Conservation (phyloP, 2,888 invertebrate genomes). For the Brachyopa scutellaris region DNA sequence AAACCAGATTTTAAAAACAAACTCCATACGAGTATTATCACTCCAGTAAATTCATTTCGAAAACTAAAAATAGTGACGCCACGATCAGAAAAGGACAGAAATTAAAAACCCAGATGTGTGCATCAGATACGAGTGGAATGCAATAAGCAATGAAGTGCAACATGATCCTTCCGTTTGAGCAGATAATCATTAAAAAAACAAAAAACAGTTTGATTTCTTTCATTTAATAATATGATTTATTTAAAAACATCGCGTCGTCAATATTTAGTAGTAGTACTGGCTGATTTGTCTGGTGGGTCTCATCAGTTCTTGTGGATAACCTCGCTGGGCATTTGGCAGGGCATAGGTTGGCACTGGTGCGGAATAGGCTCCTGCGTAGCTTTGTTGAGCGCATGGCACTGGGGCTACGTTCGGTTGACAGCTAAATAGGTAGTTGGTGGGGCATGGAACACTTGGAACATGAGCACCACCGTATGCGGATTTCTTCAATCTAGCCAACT, state of each 20-base stretch:
- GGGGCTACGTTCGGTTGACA: conserved; percentile 77
- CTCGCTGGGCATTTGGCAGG: conserved; percentile 73
- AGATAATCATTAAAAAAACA: no score
- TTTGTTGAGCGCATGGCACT: conserved; percentile 76
- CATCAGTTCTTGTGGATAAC: conserved; percentile 75
- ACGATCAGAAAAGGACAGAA: neutral
- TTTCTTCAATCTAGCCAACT: conserved; percentile 75
- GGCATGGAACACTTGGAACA: conserved; percentile 75
- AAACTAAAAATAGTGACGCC: conserved; percentile 30
- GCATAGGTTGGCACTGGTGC: conserved; percentile 77
- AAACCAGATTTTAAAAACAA: conserved; percentile 18
- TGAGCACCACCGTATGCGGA: conserved; percentile 75
- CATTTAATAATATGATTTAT: neutral
- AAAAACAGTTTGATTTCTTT: neutral
- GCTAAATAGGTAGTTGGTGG: conserved; percentile 78
- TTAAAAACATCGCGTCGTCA: conserved; percentile 2
- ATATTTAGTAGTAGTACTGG: conserved; percentile 71
- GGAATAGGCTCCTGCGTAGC: conserved; percentile 77
- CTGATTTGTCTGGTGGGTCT: conserved; percentile 56
- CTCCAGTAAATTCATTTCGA: no score
- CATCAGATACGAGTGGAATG: neutral
- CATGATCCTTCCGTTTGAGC: neutral
- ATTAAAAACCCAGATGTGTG: conserved; percentile 10
- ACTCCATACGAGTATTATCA: no score
- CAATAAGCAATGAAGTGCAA: conserved; percentile 13